Conservation (phyloP, 2,797 vertebrate genomes). For the Uromys caudimaculatus region DNA sequence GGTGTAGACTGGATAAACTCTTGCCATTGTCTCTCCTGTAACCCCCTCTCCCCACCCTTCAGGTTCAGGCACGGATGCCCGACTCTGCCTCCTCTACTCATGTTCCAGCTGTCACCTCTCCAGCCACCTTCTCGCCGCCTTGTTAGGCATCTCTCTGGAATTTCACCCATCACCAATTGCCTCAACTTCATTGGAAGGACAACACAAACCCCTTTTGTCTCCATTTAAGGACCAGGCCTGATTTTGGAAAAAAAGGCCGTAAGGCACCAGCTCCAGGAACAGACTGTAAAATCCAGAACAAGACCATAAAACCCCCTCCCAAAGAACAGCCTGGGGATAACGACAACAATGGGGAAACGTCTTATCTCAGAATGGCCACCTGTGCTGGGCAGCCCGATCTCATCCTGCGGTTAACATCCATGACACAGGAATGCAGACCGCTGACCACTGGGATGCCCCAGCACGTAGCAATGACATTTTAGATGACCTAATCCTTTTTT, state of each 20-base stretch:
- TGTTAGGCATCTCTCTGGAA: background rate
- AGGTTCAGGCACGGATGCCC: background rate
- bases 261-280: background rate
- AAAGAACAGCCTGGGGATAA: background rate
- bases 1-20: too few species aligned
- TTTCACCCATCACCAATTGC: background rate
- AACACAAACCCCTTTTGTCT: background rate
- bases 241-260: background rate
- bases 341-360: background rate
- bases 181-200: background rate
- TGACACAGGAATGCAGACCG: background rate
- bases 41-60: background rate
- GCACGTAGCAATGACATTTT: background rate
- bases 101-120: too few species aligned
- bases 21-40: background rate
- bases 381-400: background rate
- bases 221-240: background rate
- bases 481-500: background rate
- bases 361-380: background rate
- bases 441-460: background rate
- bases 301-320: background rate
- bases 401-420: background rate
- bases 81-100: too few species aligned
- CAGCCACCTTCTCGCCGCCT: too few species aligned
- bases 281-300: background rate